Evolutionary conservation across 2,113 vertebrate genomes (phyloP).

Genomic region (Heterocephalus glaber): DNA sequence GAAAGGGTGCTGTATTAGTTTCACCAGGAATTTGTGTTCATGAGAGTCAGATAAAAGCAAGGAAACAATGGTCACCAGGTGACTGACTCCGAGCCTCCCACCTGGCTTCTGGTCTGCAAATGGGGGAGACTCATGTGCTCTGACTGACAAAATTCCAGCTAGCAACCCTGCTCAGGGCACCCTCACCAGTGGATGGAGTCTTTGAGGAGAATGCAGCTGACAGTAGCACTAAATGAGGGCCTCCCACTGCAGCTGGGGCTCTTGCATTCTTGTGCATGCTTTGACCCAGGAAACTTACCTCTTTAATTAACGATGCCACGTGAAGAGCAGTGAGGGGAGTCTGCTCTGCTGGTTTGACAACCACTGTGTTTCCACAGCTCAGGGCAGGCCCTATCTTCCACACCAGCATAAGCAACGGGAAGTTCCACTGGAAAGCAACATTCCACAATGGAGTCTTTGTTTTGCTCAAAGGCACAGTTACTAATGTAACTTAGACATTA

Average conservation of each 20-base stretch:
- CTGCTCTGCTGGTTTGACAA: conserved; percentile 93
- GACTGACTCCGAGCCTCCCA: not conserved
- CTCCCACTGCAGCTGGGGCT: not conserved
- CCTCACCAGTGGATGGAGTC: not conserved
- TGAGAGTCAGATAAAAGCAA: not conserved
- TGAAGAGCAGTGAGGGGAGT: conserved; percentile 92
- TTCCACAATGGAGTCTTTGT: conserved; percentile 38
- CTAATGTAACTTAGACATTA: not conserved
- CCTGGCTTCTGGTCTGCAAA: not conserved
- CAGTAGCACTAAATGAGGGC: not conserved
- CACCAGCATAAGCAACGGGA: conserved; percentile 91
- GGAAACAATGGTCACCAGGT: not conserved
- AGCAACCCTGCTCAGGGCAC: not conserved
- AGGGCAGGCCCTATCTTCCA: conserved; percentile 94
- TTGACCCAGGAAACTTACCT: conserved; percentile 85
- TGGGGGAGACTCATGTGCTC: not conserved
- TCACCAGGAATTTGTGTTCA: not conserved
- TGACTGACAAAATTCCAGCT: not conserved
- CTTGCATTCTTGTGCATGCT: not conserved
- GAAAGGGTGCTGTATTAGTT: not conserved
- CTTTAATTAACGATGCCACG: conserved; percentile 92
- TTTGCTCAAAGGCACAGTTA: not conserved
- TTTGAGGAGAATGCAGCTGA: not conserved
- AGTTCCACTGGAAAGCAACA: conserved; percentile 90
- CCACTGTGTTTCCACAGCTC: conserved; percentile 91